phyloP scores from a whole-genome alignment of 2,797 vertebrate species.

The Serranus cabrilla region DNA sequence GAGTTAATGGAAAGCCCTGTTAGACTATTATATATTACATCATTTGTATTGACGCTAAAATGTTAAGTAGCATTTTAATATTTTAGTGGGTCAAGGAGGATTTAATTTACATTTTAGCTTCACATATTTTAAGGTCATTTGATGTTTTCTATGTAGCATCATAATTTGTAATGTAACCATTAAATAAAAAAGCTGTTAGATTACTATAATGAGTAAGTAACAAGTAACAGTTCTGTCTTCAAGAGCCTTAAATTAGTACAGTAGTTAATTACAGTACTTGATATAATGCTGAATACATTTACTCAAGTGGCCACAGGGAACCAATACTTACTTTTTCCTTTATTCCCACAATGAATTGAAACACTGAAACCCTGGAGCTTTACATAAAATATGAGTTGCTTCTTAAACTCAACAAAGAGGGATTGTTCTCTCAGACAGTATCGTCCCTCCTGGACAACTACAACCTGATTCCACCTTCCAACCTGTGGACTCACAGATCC shows the following conservation, averaged over 20 bases:
- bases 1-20: too few species aligned
- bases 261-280: background rate
- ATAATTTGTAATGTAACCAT: too few species aligned
- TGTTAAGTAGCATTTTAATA: background rate
- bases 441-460: conserved; percentile 30
- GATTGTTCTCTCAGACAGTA: conserved; percentile 25
- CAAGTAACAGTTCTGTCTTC: too few species aligned
- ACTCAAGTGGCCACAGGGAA: background rate
- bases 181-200: too few species aligned
- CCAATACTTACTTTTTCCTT: background rate
- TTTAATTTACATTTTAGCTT: background rate
- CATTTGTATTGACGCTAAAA: background rate
- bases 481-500: conserved; percentile 17
- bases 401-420: conserved; percentile 37
- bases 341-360: conserved; percentile 7
- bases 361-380: conserved; percentile 8
- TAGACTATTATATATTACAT: background rate
- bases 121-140: background rate
- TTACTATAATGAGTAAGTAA: too few species aligned
- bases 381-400: conserved; percentile 1
- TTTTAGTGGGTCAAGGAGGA: too few species aligned
- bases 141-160: background rate
- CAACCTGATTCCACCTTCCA: conserved; percentile 41
- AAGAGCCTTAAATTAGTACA: background rate
- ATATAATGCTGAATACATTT: background rate